Conservation (phyloP, 1,140 invertebrate species). For the Formica selysi region DNA sequence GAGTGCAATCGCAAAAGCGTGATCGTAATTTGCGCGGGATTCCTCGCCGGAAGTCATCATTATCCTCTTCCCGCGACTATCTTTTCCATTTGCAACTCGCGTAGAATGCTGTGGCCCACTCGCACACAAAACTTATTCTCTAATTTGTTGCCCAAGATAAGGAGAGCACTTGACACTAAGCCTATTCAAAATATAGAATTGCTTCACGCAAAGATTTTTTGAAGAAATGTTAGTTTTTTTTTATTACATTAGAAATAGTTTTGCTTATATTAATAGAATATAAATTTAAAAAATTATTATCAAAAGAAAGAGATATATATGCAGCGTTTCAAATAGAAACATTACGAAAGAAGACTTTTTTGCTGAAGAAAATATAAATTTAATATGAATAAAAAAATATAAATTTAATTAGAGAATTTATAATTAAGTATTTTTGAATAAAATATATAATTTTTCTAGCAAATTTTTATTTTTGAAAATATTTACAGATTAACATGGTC, state of each 20-base stretch:
- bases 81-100: background rate
- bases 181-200: constrained; percentile 1
- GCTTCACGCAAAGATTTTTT: background rate
- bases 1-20: constrained; percentile 56
- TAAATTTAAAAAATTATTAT: background rate
- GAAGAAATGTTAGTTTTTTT: background rate
- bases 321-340: background rate
- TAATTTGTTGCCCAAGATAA: constrained; percentile 50
- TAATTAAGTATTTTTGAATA: too few species aligned
- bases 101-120: constrained; percentile 6
- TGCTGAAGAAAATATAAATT: background rate
- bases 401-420: too few species aligned
- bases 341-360: background rate
- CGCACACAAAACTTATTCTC: constrained; percentile 34
- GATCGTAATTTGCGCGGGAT: constrained; percentile 49
- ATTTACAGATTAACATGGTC: background rate
- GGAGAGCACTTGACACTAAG: background rate
- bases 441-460: too few species aligned
- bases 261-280: background rate
- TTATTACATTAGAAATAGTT: background rate
- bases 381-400: background rate
- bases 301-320: too few species aligned
- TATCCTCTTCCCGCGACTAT: constrained; percentile 40
- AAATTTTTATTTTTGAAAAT: background rate
- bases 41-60: constrained; percentile 44